phyloP scores from a whole-genome alignment of 35 echinoderm and acorn worm genomes.

The Acanthaster planci region DNA sequence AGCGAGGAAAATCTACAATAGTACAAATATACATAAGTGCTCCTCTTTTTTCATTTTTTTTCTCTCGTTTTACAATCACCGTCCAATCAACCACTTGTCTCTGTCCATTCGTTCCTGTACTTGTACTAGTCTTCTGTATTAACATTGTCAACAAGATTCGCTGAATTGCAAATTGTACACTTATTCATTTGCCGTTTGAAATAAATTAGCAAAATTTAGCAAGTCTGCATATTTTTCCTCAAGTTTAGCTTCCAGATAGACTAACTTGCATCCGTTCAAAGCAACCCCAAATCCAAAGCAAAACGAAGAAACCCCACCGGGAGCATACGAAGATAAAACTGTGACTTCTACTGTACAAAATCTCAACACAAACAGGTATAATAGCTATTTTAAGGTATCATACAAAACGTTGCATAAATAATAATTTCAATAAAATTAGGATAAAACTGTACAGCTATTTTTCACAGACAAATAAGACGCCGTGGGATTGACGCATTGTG shows the following conservation, averaged over 20 bases:
- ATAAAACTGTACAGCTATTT: conserved; percentile 27
- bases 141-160: not conserved
- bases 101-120: not conserved
- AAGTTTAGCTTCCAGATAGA: not conserved
- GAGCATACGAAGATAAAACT: conserved; percentile 13
- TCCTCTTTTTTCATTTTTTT: conserved; percentile 20
- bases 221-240: not conserved
- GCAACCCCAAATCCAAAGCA: too few relatives aligned
- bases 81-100: too few relatives aligned
- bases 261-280: conserved; percentile 5
- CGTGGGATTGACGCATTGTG: not conserved
- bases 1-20: conserved; percentile 33
- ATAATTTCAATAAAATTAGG: conserved; percentile 33
- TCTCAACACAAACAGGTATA: conserved; percentile 20
- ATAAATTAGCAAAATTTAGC: not conserved
- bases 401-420: conserved; percentile 32
- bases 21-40: conserved; percentile 32
- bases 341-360: conserved; percentile 8
- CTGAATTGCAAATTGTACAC: not conserved
- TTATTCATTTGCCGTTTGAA: not conserved
- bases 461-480: not conserved
- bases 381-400: conserved; percentile 21
- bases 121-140: not conserved
- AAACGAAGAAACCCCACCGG: not conserved
- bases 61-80: not conserved